Evolutionary conservation across 37 sponge, comb jelly and placozoan genomes (phyloP), one percentile per base, ranked within the genome.

Genomic region (Diacarnus erythraeanus): DNA sequence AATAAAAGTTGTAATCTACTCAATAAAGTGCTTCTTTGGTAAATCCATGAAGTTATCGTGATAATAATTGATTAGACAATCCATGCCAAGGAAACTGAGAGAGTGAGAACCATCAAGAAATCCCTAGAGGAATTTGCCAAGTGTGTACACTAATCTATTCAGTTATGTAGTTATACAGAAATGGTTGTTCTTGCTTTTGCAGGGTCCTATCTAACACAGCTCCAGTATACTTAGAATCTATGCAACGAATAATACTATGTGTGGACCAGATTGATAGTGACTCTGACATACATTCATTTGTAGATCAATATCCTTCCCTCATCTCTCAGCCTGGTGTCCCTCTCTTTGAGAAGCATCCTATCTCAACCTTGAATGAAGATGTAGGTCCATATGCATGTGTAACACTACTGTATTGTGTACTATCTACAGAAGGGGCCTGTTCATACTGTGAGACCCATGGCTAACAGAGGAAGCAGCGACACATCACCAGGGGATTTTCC

Each of bases 121-220:
- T 84, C 82, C 26, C 41, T 92, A 30, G 76, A 76, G 33, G 78
- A 81, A 18, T 92, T 92, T 64, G 78, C 93, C 77, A 87, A 71
- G 66, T 65, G 51, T 15, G 91, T 86, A 77, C 34, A 69, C 20
- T 36, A n/a, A n/a, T n/a, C n/a, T n/a, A n/a, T n/a, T n/a, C n/a
- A n/a, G n/a, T n/a, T n/a, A n/a, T n/a, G n/a, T n/a, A n/a, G n/a
- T n/a, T n/a, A n/a, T n/a, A n/a, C n/a, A n/a, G n/a, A n/a, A 69
- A 31, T 69, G 39, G 25, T 69, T 37, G 39, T 36, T 37, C 33
- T 69, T 8, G 8, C 10, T 33, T 10, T n/a, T 67, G 66, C 64
- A 96, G 96, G 66, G 81, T 72, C n/a, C 76, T 93, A 9, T 92
- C 97, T 22, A 93, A 96, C 84, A 93, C 97, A 34, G 90, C 84